These are phyloP conservation scores for Deroptyus accipitrinus DNA, from an alignment of 2,113 vertebrate genomes.

Conservation along the genomic window DNA sequence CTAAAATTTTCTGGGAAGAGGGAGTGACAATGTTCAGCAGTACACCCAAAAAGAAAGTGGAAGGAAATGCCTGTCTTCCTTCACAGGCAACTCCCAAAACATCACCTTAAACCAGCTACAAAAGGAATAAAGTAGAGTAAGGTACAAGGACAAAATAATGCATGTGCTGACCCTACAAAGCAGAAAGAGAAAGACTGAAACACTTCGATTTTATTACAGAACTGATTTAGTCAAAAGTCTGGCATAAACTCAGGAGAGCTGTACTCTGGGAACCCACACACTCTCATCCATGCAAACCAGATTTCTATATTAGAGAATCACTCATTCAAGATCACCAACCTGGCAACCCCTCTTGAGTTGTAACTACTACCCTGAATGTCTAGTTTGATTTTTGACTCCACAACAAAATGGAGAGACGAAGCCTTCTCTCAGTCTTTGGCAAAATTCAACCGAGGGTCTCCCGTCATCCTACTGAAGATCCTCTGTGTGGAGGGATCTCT, in stretches of 20 bases:
- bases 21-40: background rate
- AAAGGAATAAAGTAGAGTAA: slow-evolving; percentile 2
- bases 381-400: background rate
- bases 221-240: slow-evolving; percentile 5
- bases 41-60: background rate
- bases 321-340: background rate
- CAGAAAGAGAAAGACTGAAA: slow-evolving; percentile 21
- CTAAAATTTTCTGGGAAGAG: background rate
- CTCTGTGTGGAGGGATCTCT: background rate
- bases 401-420: background rate
- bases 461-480: background rate
- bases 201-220: slow-evolving; percentile 22
- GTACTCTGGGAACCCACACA: background rate
- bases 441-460: background rate
- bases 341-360: background rate
- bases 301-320: background rate
- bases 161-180: background rate
- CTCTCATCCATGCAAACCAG: background rate
- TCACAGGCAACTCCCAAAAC: background rate
- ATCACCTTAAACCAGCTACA: background rate
- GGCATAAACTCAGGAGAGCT: background rate
- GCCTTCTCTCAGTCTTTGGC: background rate
- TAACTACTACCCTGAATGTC: background rate
- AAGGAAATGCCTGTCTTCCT: background rate
- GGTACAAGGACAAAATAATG: background rate